A percentile compares a stretch with the other conserved stretches of the same genome.
These are phyloP conservation scores for Pristis pectinata DNA, from an alignment of 2,797 vertebrate species.

Conservation along the genomic window DNA sequence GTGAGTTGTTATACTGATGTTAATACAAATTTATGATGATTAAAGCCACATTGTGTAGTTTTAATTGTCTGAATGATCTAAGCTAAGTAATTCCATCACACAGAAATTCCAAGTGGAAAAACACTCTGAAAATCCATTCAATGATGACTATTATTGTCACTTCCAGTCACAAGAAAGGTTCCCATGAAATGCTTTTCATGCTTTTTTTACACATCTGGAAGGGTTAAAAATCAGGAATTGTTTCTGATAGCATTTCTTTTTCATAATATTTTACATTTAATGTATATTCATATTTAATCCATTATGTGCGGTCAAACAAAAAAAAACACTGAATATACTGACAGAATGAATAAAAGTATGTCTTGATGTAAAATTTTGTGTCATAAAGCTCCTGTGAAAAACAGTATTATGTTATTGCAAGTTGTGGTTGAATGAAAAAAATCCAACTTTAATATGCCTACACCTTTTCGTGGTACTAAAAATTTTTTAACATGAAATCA, in stretches of 20 bases:
- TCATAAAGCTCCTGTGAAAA: background rate
- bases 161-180: background rate
- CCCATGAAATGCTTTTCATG: background rate
- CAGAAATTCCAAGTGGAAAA: background rate
- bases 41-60: background rate
- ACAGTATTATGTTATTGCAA: background rate
- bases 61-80: background rate
- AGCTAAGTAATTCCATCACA: background rate
- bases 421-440: background rate
- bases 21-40: constrained; percentile 17
- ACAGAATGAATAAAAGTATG: background rate
- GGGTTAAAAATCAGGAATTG: background rate
- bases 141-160: background rate
- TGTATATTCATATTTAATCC: background rate
- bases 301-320: background rate
- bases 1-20: background rate
- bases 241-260: background rate
- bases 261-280: too few species aligned
- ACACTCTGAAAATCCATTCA: background rate
- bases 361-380: background rate
- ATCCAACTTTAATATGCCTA: background rate
- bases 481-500: background rate
- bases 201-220: background rate
- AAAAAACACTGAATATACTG: background rate
- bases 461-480: background rate